Base-by-base conservation (phyloP, 1,140 invertebrate species). In the Ericerus pela region DNA sequence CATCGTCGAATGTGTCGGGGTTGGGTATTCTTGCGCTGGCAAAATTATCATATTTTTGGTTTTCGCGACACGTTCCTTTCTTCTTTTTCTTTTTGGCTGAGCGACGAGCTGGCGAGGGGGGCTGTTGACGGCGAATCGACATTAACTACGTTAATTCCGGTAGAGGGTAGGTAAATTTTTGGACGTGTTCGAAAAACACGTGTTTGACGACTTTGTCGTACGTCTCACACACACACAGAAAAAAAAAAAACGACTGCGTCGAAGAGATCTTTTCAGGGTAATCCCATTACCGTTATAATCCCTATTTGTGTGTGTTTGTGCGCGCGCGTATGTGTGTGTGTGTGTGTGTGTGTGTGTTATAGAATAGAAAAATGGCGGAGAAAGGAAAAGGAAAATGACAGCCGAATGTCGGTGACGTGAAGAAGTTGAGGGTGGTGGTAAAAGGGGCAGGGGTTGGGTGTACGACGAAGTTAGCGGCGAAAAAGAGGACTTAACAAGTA, bases 401-500 rank as follows among this genome's bases (percentile, higher is more conserved):
- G 41, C 20, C 41, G 41, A 47, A 24, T 24, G 41, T n/a, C n/a
- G n/a, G n/a, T n/a, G n/a, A n/a, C n/a, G n/a, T n/a, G n/a, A n/a
- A n/a, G n/a, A n/a, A n/a, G n/a, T n/a, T n/a, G n/a, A n/a, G n/a
- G n/a, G n/a, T n/a, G n/a, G n/a, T n/a, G n/a, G n/a, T n/a, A n/a
- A n/a, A n/a, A n/a, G n/a, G n/a, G n/a, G n/a, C n/a, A n/a, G n/a
- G n/a, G n/a, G n/a, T n/a, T n/a, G n/a, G n/a, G n/a, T n/a, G n/a
- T n/a, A n/a, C n/a, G 20, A 24, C 22, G 41, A 47, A 47, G 22
- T 47, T 24, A 47, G 26, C 41, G 41, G 20, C 41, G n/a, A n/a
- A 47, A 47, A 47, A 47, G 41, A 47, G 41, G 41, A 47, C 41
- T 47, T 47, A 47, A 47, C 41, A 47, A 47, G 41, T 47, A 47